A percentile compares a stretch with the other conserved stretches of the same genome.
phyloP scores from a whole-genome alignment of 53 echinoderm and acorn worm genomes.

The Holothuria scabra region DNA sequence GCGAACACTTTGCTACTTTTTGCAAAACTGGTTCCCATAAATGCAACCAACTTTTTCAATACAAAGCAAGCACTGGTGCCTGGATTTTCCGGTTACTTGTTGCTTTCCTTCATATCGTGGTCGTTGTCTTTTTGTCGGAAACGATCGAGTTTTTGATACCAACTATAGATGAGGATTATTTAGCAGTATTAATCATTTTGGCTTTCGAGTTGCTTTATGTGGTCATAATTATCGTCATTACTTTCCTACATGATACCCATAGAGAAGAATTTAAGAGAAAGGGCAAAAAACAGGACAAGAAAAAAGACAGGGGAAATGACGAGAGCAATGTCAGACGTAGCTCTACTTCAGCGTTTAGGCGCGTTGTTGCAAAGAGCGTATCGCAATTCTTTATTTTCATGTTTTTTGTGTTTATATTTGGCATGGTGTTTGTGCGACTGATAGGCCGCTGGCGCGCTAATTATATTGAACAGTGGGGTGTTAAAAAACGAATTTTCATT shows the following conservation, averaged over 20 bases:
- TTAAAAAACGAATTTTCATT: not conserved
- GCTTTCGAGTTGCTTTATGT: not conserved
- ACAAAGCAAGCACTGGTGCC: not conserved
- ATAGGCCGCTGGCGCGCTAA: not conserved
- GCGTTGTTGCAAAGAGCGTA: not conserved
- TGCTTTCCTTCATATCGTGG: not conserved
- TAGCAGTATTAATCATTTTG: not conserved
- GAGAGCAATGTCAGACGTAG: too few species aligned
- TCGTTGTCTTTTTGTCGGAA: slow-evolving; percentile 2
- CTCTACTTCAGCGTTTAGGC: not conserved
- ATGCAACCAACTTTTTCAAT: slow-evolving; percentile 5
- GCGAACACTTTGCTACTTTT: slow-evolving; percentile 63
- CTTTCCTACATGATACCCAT: not conserved
- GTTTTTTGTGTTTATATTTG: not conserved
- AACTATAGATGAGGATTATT: not conserved
- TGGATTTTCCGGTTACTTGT: not conserved
- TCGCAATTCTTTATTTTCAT: not conserved
- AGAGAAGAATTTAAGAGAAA: not conserved
- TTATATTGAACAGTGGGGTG: not conserved
- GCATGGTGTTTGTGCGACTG: not conserved
- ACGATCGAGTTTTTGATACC: not conserved
- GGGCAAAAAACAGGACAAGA: too few species aligned
- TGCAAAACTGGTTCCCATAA: slow-evolving; percentile 52
- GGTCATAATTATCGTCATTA: not conserved
- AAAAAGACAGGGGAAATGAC: too few species aligned